phyloP scores from a whole-genome alignment of 2,113 vertebrate genomes.

The Austrofundulus limnaeus region DNA sequence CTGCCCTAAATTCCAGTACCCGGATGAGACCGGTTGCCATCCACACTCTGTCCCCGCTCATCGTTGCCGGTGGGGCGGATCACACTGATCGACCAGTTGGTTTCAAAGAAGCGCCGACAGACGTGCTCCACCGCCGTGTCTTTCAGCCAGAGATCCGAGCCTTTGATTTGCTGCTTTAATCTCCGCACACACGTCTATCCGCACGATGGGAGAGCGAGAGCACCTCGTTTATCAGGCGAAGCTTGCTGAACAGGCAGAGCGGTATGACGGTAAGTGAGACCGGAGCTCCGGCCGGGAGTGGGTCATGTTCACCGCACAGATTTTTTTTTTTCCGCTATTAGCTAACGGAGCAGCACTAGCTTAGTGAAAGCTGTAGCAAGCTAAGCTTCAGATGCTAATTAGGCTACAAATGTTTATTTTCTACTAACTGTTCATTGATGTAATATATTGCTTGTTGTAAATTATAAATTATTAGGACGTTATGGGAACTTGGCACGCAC shows the following conservation, averaged over 20 bases:
- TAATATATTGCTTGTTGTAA: neutral
- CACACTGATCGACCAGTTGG: conserved; percentile 69
- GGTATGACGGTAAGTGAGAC: conserved; percentile 90
- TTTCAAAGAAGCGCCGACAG: conserved; percentile 68
- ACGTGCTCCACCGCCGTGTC: conserved; percentile 64
- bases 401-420: neutral
- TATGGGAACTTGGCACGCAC: rapidly evolving
- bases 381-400: conserved; percentile 14
- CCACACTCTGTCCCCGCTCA: conserved; percentile 66
- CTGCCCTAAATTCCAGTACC: conserved; percentile 58
- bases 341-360: conserved; percentile 26
- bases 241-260: conserved; percentile 95
- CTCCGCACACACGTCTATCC: conserved; percentile 71
- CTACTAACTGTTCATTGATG: neutral
- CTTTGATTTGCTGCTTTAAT: conserved; percentile 69
- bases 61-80: conserved; percentile 74
- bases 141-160: conserved; percentile 54
- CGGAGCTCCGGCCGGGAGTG: conserved; percentile 10
- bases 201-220: conserved; percentile 91
- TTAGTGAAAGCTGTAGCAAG: conserved; percentile 22
- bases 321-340: conserved; percentile 6
- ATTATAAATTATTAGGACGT: rapidly evolving
- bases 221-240: conserved; percentile 96
- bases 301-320: conserved; percentile 42
- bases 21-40: conserved; percentile 78